Evolutionary conservation across 2,888 invertebrate species (phyloP), one percentile per base, ranked within the genome.

Genomic region (Dendrolimus houi): DNA sequence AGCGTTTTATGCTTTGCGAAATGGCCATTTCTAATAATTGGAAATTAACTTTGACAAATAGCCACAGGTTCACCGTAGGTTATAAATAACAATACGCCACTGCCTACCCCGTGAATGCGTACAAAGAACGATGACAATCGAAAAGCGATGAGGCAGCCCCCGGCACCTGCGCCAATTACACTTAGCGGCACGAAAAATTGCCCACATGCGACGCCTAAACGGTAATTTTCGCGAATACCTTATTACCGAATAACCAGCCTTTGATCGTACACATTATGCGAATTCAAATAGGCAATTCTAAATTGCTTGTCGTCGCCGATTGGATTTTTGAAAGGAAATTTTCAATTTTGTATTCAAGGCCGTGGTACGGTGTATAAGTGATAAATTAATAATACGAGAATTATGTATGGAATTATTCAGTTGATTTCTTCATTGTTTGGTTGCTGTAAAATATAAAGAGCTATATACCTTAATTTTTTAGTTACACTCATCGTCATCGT

Each of bases 131-230:
- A 47, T 47, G 47, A 47, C 47, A 47, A 47, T 47, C 47, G 47
- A 47, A 47, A 47, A 47, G 67, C 63, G 71, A 65, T 63, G 73
- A 67, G 69, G 64, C 47, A 47, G 61, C 60, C 64, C 64, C 60
- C 69, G 66, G 68, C 79, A 79, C 78, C 79, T 74, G 72, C 70
- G 72, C 72, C 79, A 77, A 82, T 81, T 81, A 83, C 76, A 74
- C 68, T 72, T 63, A 64, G 67, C 66, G 55, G 54, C 60, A 68
- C 56, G 61, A 64, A 63, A 66, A 66, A 70, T 75, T 68, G 64
- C 59, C 64, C 62, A 64, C 66, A 65, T 60, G 58, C 62, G 63
- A 56, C 61, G 58, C 68, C 62, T 65, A 64, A 65, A 67, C 60
- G 61, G 69, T 64, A 62, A 66, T 64, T 63, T 63, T 60, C 9